Base-by-base conservation (phyloP, 2,113 vertebrate genomes). In the Dasypus novemcinctus region DNA sequence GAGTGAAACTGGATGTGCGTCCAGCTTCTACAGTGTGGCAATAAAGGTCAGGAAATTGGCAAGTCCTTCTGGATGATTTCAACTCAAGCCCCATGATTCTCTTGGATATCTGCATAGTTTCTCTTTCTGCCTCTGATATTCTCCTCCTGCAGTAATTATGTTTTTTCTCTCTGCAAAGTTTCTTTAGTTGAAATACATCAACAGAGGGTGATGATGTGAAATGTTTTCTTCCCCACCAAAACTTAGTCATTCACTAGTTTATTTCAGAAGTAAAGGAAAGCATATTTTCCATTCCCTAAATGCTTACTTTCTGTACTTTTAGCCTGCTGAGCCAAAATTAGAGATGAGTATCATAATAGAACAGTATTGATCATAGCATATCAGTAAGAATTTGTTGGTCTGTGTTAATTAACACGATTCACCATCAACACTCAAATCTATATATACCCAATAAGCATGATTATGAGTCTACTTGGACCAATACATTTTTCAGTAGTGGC, bases 291-390 rank as follows among this genome's bases (percentile, higher is more conserved):
- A 68, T 90, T 83, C 33, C 49, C 38, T n/a, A 17, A 61, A 63
- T 36, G 86, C 29, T 46, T 74, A 76, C n/a, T 27, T 68, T 74
- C 54, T 95, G 76, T 61, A 82, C 36, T 88, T 90, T 92, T 33
- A 93, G 74, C 31, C 43, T 89, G 52, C 63, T 17, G 59, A 82
- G 64, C 31, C 78, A 71, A 97, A 93, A 92, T 96, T 91, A 91
- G 84, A 96, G 81, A 93, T 95, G 90, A 90, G 18, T 96, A 83
- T 96, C 59, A 33, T 91, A 95, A 95, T 79, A 93, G 91, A 94
- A 86, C 49, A 52, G 66, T 49, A 94, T 46, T 76, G 92, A 96
- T 93, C 4, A 1, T 20, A 95, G 84, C 36, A 74, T 82, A 82
- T 88, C 82, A 87, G 72, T 38, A 64, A 83, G 84, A 88, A 94